These are phyloP conservation scores for Heloderma charlesbogerti DNA, from an alignment of 2,113 vertebrate species.

Conservation along the genomic window DNA sequence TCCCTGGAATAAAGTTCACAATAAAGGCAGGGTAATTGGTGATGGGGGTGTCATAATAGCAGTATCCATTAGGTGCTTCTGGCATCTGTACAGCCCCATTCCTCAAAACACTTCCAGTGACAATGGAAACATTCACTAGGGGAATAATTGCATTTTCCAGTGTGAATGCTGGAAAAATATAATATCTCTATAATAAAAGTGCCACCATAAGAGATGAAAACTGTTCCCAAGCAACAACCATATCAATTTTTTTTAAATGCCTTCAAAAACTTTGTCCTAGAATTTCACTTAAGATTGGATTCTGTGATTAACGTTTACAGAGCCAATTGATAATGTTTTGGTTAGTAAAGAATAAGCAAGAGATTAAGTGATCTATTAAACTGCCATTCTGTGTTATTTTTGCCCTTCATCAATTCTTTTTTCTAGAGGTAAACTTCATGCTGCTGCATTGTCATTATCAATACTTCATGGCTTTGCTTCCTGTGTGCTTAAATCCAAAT, in stretches of 20 bases:
- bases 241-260: background rate
- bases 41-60: background rate
- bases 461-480: background rate
- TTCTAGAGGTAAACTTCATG: background rate
- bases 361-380: background rate
- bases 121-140: background rate
- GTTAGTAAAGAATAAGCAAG: background rate
- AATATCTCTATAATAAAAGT: background rate
- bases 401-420: background rate
- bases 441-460: background rate
- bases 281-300: background rate
- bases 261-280: background rate
- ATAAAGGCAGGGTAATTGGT: background rate
- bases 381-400: background rate
- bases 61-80: background rate
- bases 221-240: background rate
- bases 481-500: background rate
- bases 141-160: background rate
- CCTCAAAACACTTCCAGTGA: background rate
- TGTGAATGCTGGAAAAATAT: background rate
- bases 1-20: background rate
- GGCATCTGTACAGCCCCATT: background rate
- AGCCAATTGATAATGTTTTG: background rate
- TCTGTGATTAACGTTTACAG: background rate
- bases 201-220: background rate